A percentile compares a stretch with the other conserved stretches of the same genome.
Conservation (phyloP, 1,140 invertebrate species). For the Cepaea nemoralis region DNA sequence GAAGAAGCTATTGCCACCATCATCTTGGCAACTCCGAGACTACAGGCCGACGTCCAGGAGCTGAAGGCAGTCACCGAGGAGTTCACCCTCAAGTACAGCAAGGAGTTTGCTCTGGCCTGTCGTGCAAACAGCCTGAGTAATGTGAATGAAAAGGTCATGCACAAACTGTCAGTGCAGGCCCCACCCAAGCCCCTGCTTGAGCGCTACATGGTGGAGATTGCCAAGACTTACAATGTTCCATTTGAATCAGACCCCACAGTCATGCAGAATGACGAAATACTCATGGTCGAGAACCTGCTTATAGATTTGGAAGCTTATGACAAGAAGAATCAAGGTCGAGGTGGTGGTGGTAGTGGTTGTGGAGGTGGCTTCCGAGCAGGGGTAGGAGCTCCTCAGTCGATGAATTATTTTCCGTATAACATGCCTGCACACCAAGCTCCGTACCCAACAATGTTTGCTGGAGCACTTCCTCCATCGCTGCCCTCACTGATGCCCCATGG, state of each 20-base stretch:
- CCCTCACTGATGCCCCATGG: background rate
- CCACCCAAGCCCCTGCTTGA: constrained; percentile 96
- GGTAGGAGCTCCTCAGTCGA: constrained; percentile 49
- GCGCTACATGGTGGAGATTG: constrained; percentile 87
- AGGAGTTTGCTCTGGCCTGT: constrained; percentile 81
- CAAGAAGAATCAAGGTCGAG: constrained; percentile 69
- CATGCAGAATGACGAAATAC: constrained; percentile 84
- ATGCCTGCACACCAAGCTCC: background rate
- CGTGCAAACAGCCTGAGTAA: constrained; percentile 75
- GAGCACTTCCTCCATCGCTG: background rate
- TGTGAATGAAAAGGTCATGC: constrained; percentile 91
- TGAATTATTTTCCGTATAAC: background rate
- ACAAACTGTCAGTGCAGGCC: constrained; percentile 94
- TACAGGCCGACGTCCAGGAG: constrained; percentile 76
- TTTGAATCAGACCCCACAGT: constrained; percentile 73
- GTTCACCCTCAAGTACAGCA: constrained; percentile 92
- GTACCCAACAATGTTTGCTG: background rate
- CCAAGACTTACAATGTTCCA: constrained; percentile 80
- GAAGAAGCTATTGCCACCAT: constrained; percentile 95
- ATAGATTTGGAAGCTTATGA: constrained; percentile 78
- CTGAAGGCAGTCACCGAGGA: constrained; percentile 92
- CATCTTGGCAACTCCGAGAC: constrained; percentile 94
- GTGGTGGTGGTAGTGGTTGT: constrained; percentile 62
- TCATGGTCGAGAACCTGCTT: constrained; percentile 80
- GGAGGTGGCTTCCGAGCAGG: constrained; percentile 47